These are phyloP conservation scores for Dermolepida albohirtum DNA, from an alignment of 2,888 invertebrate species.

Conservation along the genomic window DNA sequence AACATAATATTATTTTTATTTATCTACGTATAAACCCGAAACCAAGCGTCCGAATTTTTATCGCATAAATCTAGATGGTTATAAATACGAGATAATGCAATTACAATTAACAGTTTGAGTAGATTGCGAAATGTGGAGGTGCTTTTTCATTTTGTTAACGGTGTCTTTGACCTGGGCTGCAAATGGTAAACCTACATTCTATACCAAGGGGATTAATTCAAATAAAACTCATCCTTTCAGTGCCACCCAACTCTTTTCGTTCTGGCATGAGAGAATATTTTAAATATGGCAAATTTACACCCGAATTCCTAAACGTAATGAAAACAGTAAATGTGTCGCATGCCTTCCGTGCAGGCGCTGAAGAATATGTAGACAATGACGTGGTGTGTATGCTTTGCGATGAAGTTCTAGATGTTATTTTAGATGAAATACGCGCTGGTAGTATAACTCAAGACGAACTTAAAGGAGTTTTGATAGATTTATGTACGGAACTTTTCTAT, in stretches of 20 bases:
- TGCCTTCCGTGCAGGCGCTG: conserved; percentile 13
- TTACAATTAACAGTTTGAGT: too few relatives aligned
- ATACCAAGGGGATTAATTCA: too few relatives aligned
- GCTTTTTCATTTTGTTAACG: background rate
- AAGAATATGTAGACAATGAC: conserved; percentile 21
- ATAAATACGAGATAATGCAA: too few relatives aligned
- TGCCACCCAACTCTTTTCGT: conserved; percentile 10
- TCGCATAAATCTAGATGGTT: too few relatives aligned
- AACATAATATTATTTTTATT: too few relatives aligned
- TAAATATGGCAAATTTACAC: conserved; percentile 10
- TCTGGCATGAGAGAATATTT: conserved; percentile 25
- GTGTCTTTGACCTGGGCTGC: background rate
- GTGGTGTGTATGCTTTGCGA: conserved; percentile 68
- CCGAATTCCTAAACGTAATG: conserved; percentile 20
- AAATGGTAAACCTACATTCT: conserved; percentile 6
- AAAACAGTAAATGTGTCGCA: conserved; percentile 19
- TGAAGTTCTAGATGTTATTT: conserved; percentile 61
- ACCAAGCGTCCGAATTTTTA: too few relatives aligned
- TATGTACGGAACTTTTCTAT: conserved; percentile 71
- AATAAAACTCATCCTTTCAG: too few relatives aligned
- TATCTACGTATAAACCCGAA: too few relatives aligned
- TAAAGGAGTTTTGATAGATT: conserved; percentile 61
- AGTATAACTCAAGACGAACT: conserved; percentile 64
- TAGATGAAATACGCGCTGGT: conserved; percentile 67
- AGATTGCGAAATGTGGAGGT: background rate